These are phyloP conservation scores for Buphagus erythrorhynchus DNA, from an alignment of 2,797 vertebrate genomes.

Conservation along the genomic window DNA sequence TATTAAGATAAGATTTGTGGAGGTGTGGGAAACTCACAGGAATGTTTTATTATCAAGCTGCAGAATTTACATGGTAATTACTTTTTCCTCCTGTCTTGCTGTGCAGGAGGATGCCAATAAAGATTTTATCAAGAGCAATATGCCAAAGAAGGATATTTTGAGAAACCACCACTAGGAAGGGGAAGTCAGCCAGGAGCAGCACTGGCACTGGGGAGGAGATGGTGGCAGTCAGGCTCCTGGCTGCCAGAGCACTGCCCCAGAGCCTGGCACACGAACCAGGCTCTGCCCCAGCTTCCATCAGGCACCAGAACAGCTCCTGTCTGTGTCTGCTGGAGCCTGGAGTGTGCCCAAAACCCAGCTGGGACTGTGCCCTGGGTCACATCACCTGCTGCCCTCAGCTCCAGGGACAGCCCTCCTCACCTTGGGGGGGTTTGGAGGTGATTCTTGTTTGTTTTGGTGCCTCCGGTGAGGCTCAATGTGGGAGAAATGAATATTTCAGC, in stretches of 20 bases:
- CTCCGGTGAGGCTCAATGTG: fast-evolving
- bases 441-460: fast-evolving
- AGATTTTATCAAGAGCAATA: neutral
- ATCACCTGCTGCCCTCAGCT: fast-evolving
- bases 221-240: neutral
- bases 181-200: neutral
- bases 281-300: fast-evolving
- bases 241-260: neutral
- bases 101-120: neutral
- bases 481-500: neutral
- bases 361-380: neutral
- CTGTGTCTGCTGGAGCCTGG: neutral
- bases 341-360: fast-evolving
- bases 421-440: fast-evolving
- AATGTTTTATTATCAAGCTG: neutral
- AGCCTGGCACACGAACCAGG: fast-evolving
- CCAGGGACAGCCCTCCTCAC: neutral
- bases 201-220: neutral
- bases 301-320: fast-evolving
- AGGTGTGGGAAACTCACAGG: neutral
- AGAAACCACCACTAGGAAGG: neutral
- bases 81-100: neutral
- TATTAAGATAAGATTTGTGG: neutral
- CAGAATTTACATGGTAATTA: neutral
- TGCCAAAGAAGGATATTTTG: neutral